A percentile compares a stretch with the other conserved stretches of the same genome.
phyloP scores from a whole-genome alignment of 2,888 invertebrate genomes.

The Pheosia gnoma region DNA sequence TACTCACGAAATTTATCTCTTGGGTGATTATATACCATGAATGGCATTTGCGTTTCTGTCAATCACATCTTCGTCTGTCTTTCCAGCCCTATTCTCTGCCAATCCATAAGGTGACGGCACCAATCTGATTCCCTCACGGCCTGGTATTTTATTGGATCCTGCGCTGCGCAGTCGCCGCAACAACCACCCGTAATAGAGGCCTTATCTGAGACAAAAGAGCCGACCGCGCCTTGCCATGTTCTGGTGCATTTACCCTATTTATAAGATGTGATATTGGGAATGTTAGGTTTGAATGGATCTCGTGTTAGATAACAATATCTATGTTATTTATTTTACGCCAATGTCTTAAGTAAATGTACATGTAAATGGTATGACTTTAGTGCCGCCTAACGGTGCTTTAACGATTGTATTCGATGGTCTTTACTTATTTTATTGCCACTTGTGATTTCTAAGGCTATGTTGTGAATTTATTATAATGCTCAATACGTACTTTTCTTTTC shows the following conservation, averaged over 20 bases:
- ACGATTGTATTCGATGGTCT: neutral
- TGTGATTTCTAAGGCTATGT: too few relatives aligned
- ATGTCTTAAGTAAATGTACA: neutral
- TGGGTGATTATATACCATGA: neutral
- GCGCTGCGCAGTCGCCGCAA: conserved; percentile 36
- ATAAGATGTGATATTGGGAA: conserved; percentile 42
- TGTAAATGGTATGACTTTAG: neutral
- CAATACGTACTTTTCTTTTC: conserved; percentile 16
- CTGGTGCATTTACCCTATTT: conserved; percentile 48
- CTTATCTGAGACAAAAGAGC: conserved; percentile 66
- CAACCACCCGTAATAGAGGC: conserved; percentile 48
- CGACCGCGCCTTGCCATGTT: conserved; percentile 47
- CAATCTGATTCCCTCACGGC: conserved; percentile 75
- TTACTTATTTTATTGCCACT: neutral
- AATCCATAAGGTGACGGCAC: conserved; percentile 62
- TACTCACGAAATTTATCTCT: neutral
- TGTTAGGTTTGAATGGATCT: conserved; percentile 37
- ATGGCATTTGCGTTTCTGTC: conserved; percentile 13
- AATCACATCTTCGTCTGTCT: conserved; percentile 50
- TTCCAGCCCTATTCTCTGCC: conserved; percentile 59
- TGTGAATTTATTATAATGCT: neutral
- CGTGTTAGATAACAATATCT: conserved; percentile 38
- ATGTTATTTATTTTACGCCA: conserved; percentile 23
- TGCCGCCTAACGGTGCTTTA: neutral
- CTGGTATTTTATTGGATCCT: conserved; percentile 70